Conservation (phyloP, 2,113 vertebrate species). For the Neodon shergylaensis region DNA sequence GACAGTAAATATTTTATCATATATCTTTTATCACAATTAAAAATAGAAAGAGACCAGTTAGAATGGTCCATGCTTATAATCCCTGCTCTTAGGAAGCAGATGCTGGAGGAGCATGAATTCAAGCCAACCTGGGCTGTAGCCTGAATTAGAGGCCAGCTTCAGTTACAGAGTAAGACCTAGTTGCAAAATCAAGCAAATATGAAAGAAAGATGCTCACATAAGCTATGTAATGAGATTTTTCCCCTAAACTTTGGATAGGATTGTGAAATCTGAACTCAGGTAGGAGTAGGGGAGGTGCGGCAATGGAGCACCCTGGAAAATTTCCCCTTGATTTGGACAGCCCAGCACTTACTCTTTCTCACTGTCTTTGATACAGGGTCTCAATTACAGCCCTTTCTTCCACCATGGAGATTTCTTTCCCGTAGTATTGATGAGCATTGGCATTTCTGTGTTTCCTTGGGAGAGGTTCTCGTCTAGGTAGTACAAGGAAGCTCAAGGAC, state of each 20-base stretch:
- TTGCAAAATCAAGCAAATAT: neutral
- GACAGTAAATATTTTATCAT: neutral
- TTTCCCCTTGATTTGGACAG: neutral
- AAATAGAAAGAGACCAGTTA: neutral
- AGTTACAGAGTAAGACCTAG: neutral
- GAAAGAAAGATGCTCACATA: neutral
- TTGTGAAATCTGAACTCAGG: neutral
- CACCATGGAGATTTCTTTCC: neutral
- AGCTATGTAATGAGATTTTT: neutral
- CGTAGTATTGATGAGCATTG: neutral
- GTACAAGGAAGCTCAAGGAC: neutral
- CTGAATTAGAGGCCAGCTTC: neutral
- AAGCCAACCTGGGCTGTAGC: neutral
- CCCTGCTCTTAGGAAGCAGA: neutral
- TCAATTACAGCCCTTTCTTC: neutral
- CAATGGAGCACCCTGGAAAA: neutral
- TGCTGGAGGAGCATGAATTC: neutral
- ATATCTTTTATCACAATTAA: neutral
- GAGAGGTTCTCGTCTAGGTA: neutral
- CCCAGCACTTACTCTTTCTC: neutral
- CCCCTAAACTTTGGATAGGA: neutral
- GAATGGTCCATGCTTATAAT: neutral
- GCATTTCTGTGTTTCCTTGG: neutral
- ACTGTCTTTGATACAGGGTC: neutral
- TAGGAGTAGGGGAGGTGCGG: neutral